phyloP scores from a whole-genome alignment of 2,797 vertebrate species.

The Agapornis canus region DNA sequence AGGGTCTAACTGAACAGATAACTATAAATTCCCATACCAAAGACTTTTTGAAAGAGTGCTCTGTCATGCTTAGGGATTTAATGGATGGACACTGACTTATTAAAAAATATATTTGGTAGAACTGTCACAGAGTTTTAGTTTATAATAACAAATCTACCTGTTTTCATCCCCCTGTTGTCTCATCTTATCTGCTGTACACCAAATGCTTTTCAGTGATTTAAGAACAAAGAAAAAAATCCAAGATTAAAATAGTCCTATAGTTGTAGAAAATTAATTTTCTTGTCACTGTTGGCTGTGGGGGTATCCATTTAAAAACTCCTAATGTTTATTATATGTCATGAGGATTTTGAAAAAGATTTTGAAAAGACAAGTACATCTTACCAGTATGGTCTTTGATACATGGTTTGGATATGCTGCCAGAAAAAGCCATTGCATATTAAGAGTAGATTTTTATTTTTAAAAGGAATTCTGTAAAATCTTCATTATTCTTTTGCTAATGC shows the following conservation, averaged over 20 bases:
- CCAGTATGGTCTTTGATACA: not conserved
- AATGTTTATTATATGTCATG: not conserved
- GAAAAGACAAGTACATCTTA: not conserved
- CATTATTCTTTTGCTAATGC: not conserved
- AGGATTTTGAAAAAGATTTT: not conserved
- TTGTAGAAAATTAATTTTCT: not conserved
- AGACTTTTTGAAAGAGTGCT: not conserved
- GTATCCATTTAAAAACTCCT: not conserved
- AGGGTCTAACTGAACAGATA: not conserved
- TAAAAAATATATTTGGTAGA: not conserved
- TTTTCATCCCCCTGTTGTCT: not conserved
- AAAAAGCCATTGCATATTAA: not conserved
- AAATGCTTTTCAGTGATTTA: not conserved
- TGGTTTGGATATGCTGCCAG: not conserved
- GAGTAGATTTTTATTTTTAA: not conserved
- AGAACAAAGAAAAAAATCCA: not conserved
- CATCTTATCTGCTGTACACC: not conserved
- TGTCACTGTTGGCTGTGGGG: not conserved
- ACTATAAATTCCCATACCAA: not conserved
- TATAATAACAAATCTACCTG: not conserved
- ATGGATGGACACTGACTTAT: not conserved
- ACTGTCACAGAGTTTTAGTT: accelerated
- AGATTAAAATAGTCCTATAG: not conserved
- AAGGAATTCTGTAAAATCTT: not conserved
- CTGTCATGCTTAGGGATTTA: not conserved